These are phyloP conservation scores for Genyomyrus donnyi DNA, from an alignment of 2,113 vertebrate genomes.

Conservation along the genomic window DNA sequence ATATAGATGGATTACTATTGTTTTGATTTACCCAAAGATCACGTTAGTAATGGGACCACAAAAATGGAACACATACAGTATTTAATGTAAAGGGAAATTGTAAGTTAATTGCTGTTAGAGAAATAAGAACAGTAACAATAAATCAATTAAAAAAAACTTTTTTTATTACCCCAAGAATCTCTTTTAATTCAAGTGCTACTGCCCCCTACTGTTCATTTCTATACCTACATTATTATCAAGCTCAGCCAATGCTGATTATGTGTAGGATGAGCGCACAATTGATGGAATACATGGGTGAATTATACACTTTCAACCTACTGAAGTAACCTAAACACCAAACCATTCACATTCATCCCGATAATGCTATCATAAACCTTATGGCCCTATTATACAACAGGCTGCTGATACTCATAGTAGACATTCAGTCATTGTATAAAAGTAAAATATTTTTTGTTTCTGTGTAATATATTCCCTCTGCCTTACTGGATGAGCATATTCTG, in stretches of 20 bases:
- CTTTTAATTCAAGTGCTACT: slow-evolving; percentile 21
- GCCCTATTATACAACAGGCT: background rate
- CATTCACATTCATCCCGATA: background rate
- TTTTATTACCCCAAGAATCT: background rate
- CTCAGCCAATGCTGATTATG: background rate
- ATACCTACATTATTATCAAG: slow-evolving; percentile 5
- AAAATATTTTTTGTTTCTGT: background rate
- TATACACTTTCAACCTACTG: background rate
- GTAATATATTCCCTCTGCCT: background rate
- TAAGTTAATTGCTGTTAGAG: background rate
- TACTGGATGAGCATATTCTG: background rate
- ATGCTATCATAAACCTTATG: background rate
- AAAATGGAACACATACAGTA: background rate
- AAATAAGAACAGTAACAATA: background rate
- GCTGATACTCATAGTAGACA: background rate
- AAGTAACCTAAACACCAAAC: background rate
- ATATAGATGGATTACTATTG: background rate
- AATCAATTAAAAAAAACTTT: background rate
- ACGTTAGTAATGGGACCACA: background rate
- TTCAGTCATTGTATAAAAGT: background rate
- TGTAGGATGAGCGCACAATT: background rate
- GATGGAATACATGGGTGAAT: background rate
- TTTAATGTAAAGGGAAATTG: background rate
- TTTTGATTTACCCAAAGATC: background rate
- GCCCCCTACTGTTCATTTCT: slow-evolving; percentile 34